phyloP scores from a whole-genome alignment of 2,888 invertebrate genomes.

The Yponomeuta cagnagella region DNA sequence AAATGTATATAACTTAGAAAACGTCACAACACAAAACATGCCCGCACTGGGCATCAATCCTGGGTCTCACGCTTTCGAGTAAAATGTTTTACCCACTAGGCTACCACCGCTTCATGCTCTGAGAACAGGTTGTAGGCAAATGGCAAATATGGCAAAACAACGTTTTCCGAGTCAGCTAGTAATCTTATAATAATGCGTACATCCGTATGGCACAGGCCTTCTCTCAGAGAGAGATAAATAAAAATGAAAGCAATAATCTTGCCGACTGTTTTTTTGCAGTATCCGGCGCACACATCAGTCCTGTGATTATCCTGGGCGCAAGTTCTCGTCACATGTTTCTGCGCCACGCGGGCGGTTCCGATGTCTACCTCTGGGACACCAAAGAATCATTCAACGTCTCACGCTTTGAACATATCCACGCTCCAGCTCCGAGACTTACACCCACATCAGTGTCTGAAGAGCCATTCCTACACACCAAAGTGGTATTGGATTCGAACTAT shows the following conservation, averaged over 20 bases:
- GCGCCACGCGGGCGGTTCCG: slow-evolving; percentile 72
- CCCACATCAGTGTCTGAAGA: slow-evolving; percentile 76
- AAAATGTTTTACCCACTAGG: no score
- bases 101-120: no score
- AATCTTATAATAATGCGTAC: no score
- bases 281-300: slow-evolving; percentile 41
- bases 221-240: no score
- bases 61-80: no score
- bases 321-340: slow-evolving; percentile 52
- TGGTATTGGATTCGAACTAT: slow-evolving; percentile 78
- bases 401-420: slow-evolving; percentile 67
- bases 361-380: slow-evolving; percentile 77
- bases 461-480: slow-evolving; percentile 62
- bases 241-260: not conserved
- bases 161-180: no score
- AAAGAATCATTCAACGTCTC: slow-evolving; percentile 53
- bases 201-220: no score
- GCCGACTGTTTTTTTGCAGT: slow-evolving; percentile 32
- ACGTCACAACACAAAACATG: no score
- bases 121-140: no score
- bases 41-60: no score
- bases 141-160: no score
- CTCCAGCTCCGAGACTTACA: slow-evolving; percentile 61
- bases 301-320: slow-evolving; percentile 45
- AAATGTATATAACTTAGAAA: no score